These are phyloP conservation scores for Bovichtus variegatus DNA, from an alignment of 2,797 vertebrate species.

Conservation along the genomic window DNA sequence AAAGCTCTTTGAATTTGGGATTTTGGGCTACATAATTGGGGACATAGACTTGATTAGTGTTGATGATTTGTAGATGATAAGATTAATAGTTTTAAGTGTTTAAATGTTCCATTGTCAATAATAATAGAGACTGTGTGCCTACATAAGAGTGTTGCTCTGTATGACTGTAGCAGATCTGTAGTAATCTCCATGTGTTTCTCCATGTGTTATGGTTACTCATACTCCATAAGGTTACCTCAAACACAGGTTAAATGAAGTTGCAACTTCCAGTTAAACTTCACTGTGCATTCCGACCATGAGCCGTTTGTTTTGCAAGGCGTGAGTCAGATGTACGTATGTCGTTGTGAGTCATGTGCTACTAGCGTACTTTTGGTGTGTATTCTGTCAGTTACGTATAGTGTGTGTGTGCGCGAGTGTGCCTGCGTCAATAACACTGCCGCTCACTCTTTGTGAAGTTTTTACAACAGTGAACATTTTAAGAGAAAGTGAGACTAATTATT, in stretches of 20 bases:
- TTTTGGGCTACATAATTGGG: neutral
- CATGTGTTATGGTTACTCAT: slow-evolving; percentile 38
- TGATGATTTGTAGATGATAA: neutral
- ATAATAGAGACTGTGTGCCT: slow-evolving; percentile 14
- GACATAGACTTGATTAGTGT: neutral
- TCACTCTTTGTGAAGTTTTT: slow-evolving; percentile 45
- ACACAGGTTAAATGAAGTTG: slow-evolving; percentile 48
- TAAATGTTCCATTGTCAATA: neutral
- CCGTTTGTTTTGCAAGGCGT: slow-evolving; percentile 52
- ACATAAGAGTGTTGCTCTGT: slow-evolving; percentile 2
- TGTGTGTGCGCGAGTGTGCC: slow-evolving; percentile 2
- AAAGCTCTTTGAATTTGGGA: neutral
- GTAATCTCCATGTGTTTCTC: slow-evolving; percentile 34
- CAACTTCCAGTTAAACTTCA: slow-evolving; percentile 32
- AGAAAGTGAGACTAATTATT: slow-evolving; percentile 26
- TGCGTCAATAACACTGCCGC: slow-evolving; percentile 9
- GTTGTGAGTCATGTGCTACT: slow-evolving; percentile 45
- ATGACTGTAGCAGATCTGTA: slow-evolving; percentile 38
- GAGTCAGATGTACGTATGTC: slow-evolving; percentile 50
- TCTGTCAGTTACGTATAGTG: neutral
- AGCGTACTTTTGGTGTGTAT: slow-evolving; percentile 28
- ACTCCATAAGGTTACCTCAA: slow-evolving; percentile 56
- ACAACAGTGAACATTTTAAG: slow-evolving; percentile 37
- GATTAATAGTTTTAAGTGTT: neutral
- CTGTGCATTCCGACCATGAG: slow-evolving; percentile 30